Base-by-base conservation (phyloP, 2,888 invertebrate species). In the Stenichneumon culpator region DNA sequence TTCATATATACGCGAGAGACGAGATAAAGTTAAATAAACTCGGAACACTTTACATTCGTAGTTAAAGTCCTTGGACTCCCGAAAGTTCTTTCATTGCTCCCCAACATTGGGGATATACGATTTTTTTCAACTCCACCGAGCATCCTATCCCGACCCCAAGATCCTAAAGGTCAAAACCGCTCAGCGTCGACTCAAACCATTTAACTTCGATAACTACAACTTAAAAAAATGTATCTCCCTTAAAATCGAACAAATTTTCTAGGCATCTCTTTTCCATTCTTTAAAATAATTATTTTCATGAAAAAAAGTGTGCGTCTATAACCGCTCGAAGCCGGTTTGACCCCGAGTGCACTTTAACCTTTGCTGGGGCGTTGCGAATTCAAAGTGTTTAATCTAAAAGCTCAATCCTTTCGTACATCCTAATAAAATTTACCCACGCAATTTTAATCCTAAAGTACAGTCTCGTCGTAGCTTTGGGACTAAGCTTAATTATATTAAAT, bases 381-480 rank as follows among this genome's bases (percentile, higher is more conserved):
- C 44, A 44, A 44, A 44, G 44, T 14, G 3, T 44, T 44, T 44
- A 44, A 44, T 50, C 39, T 65, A 72, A 79, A 79, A 79, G 70
- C 9, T 52, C 44, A 39, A 5, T 22, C 28, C 52, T 65, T 65
- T 14, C 6, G 11, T 5, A 39, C 25, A n/a, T 72, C 44, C 5
- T 72, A 72, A 79, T 79, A 19, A 65, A 79, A 11, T 79, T 72
- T 67, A 25, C 79, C 72, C 44, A 14, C 39, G 52, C 7, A 22
- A 79, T 72, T 72, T 72, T 39, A 79, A 39, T 65, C 9, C 65
- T 19, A 16, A 74, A 28, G 16, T 50, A 52, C 52, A 57, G 11
- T 54, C 65, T 65, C 36, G 65, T 39, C 32, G n/a, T 28, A 54
- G n/a, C 79, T 65, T 67, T 72, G 79, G 54, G 72, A 14, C 52